Base-by-base conservation (phyloP, 2,888 invertebrate genomes). In the Patella pellucida region DNA sequence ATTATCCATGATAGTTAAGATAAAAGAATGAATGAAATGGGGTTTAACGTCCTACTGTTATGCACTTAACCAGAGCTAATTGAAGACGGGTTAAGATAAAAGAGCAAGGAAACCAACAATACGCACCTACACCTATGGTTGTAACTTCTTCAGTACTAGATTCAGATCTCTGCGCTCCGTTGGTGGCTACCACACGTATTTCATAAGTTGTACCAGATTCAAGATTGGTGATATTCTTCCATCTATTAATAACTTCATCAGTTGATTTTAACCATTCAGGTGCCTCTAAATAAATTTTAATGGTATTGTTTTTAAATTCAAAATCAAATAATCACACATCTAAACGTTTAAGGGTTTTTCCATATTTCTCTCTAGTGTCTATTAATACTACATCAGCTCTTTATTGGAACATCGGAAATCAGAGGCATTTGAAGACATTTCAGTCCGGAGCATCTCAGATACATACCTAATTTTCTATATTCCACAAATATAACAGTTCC, bases 151-250 rank as follows among this genome's bases (percentile, higher is more conserved):
- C 80, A 50, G 82, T 83, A 50, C 81, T 82, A 76, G 87, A 86
- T 1, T 78, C 79, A 50, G 82, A 76, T 41, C 83, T 76, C 56
- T 78, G 78, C 1, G 76, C 91, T 0, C 96, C 97, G 90, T 99
- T 98, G 71, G 97, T 96, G n/a, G 98, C 95, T 2, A 97, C 96
- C 4, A 97, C 94, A 81, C 95, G 94, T 88, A 99, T 95, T 87
- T 97, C 96, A 90, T 98, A 99, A 67, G 94, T 93, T 82, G 95
- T 95, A 15, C 95, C 96, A 0, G 95, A 95, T 84, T 95, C 94
- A 78, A 99, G 92, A 0, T 95, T 96, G 15, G 94, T 93, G 62
- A 98, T 92, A 80, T 94, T 92, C 73, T 87, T 87, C 79, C 85
- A 85, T 68, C 81, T 81, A 56, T 85, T 82, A 50, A 88, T 79